A percentile compares a stretch with the other conserved stretches of the same genome.
phyloP scores from a whole-genome alignment of 2,797 vertebrate genomes.

The Alectoris magna region DNA sequence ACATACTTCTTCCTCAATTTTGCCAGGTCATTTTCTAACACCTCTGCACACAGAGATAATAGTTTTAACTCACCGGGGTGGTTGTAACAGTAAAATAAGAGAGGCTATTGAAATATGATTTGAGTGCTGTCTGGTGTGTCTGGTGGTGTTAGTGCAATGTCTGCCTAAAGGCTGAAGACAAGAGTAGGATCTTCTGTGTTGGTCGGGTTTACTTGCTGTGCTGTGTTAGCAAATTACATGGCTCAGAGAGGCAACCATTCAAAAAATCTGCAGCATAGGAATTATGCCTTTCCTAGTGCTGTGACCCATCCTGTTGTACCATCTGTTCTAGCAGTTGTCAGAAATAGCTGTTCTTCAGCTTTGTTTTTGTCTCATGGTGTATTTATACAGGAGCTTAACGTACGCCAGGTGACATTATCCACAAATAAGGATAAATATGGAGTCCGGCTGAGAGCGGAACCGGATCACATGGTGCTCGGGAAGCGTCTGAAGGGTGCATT shows the following conservation, averaged over 20 bases:
- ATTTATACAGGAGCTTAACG: conserved; percentile 90
- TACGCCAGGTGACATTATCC: conserved; percentile 91
- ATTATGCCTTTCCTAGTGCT: fast-evolving
- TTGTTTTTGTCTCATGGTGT: neutral
- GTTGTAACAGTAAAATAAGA: neutral
- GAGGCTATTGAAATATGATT: neutral
- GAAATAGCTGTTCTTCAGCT: neutral
- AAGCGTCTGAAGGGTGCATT: conserved; percentile 95
- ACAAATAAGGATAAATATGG: conserved; percentile 93
- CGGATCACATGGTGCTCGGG: conserved; percentile 97
- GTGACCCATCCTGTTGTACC: neutral
- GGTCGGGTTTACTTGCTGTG: neutral
- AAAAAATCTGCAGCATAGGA: neutral
- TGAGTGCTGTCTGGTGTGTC: neutral
- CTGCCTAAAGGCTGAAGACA: neutral
- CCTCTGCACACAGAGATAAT: too few relatives aligned
- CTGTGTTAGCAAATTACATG: neutral
- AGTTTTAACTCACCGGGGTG: neutral
- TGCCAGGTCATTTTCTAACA: neutral
- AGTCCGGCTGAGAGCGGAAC: conserved; percentile 92
- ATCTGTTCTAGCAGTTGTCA: neutral
- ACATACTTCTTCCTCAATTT: neutral
- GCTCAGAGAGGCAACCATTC: fast-evolving
- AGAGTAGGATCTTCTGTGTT: neutral
- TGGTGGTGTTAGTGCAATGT: neutral